Percentiles rank a stretch among this genome's conserved stretches.
phyloP scores from a whole-genome alignment of 2,888 invertebrate species.

The Andrena praecox region DNA sequence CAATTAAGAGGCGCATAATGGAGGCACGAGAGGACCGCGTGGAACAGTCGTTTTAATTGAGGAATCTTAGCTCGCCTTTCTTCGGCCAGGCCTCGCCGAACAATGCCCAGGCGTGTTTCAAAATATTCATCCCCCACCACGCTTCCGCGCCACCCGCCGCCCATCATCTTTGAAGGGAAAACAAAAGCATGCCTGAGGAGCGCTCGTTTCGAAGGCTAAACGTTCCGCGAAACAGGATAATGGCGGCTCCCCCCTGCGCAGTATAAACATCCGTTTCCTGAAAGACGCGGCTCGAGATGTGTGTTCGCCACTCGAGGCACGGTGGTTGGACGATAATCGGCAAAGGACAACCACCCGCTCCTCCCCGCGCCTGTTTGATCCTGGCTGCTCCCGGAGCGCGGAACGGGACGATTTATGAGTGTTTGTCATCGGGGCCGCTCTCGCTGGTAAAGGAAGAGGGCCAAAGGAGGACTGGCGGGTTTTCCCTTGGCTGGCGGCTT shows the following conservation, averaged over 20 bases:
- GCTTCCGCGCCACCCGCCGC: neutral
- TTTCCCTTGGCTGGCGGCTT: neutral
- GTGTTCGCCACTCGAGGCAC: neutral
- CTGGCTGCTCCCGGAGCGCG: neutral
- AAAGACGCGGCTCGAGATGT: conserved; percentile 14
- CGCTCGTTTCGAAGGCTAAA: conserved; percentile 7
- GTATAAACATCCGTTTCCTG: conserved; percentile 2
- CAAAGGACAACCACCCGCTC: conserved; percentile 1
- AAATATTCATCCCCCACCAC: conserved; percentile 1
- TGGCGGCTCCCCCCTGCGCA: neutral
- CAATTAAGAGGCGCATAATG: conserved; percentile 41
- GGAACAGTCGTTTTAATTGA: conserved; percentile 45
- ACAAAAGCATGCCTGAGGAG: conserved; percentile 22
- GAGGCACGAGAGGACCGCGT: neutral
- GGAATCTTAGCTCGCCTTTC: conserved; percentile 25
- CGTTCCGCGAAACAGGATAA: conserved; percentile 10
- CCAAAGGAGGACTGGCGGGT: neutral
- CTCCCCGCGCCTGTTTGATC: conserved; percentile 2
- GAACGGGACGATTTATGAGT: conserved; percentile 10
- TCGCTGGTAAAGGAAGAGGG: neutral
- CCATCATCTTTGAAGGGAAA: neutral
- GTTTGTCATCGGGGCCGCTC: conserved; percentile 11
- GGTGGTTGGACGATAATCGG: conserved; percentile 21
- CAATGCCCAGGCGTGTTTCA: conserved; percentile 38
- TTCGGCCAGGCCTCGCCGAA: neutral